Evolutionary conservation across 2,888 invertebrate genomes (phyloP).

Genomic region (Drosophila algonquin): DNA sequence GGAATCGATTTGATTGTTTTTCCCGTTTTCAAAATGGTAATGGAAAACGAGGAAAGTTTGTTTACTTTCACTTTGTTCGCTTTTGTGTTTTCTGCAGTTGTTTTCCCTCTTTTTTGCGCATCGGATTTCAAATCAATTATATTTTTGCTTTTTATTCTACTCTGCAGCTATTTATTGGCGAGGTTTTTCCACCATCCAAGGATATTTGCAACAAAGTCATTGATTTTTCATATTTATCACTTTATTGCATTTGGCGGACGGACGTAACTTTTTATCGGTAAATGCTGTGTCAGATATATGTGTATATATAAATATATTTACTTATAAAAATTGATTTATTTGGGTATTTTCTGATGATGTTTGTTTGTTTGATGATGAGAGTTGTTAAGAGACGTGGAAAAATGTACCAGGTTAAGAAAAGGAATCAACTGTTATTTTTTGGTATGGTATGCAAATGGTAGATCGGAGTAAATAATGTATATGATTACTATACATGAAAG

Average conservation of each 20-base stretch:
- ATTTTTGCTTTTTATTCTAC: constrained; percentile 11
- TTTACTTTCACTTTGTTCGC: constrained; percentile 37
- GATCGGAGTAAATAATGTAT: no score
- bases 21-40: no score
- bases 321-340: not conserved
- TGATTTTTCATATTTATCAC: constrained; percentile 32
- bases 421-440: no score
- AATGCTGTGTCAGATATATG: constrained; percentile 12
- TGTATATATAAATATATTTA: not conserved
- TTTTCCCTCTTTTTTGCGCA: not conserved
- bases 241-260: constrained; percentile 13
- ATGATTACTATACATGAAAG: no score
- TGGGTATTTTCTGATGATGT: no score
- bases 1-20: constrained; percentile 7
- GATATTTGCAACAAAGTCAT: constrained; percentile 13
- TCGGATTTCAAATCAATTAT: constrained; percentile 50
- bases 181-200: not conserved
- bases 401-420: no score
- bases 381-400: no score
- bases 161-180: constrained; percentile 21
- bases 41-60: constrained; percentile 2
- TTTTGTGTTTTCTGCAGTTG: constrained; percentile 20
- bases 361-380: no score
- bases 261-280: not conserved
- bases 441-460: no score